phyloP scores from a whole-genome alignment of 2,797 vertebrate species.

The Lutjanus campechanus region DNA sequence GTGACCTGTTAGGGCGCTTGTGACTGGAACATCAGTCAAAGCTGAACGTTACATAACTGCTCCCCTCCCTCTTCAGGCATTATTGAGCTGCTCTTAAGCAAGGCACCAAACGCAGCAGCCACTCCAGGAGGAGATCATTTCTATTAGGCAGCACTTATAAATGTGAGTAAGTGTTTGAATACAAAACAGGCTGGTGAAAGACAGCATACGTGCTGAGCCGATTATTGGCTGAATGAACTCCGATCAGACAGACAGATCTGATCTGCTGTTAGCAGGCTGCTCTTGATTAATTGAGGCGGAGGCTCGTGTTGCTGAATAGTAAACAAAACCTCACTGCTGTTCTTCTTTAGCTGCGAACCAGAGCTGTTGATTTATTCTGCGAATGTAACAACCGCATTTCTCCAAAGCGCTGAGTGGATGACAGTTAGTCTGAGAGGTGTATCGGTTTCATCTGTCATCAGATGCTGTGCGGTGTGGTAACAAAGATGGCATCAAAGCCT shows the following conservation, averaged over 20 bases:
- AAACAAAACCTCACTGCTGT: constrained; percentile 49
- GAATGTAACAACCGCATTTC: constrained; percentile 16
- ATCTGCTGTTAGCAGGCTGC: constrained; percentile 47
- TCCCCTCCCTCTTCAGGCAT: neutral
- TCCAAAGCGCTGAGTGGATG: constrained; percentile 30
- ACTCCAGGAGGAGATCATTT: neutral
- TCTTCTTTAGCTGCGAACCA: constrained; percentile 19
- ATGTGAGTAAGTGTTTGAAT: constrained; percentile 26
- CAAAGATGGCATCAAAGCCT: constrained; percentile 10
- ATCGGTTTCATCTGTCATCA: constrained; percentile 34
- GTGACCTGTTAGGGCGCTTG: neutral
- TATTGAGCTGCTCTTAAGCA: constrained; percentile 4
- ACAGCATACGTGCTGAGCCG: constrained; percentile 10
- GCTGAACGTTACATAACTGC: neutral
- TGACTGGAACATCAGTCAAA: neutral
- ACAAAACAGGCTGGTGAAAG: constrained; percentile 19
- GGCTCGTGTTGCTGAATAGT: constrained; percentile 47
- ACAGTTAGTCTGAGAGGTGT: constrained; percentile 34
- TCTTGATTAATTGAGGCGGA: constrained; percentile 36
- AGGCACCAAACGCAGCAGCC: constrained; percentile 9
- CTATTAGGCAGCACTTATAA: neutral
- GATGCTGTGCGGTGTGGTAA: constrained; percentile 15
- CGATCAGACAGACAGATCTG: constrained; percentile 40
- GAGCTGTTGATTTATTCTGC: constrained; percentile 44
- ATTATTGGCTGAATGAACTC: constrained; percentile 42